Evolutionary conservation across 2,113 vertebrate species (phyloP).

Genomic region (Xiphorhynchus elegans): DNA sequence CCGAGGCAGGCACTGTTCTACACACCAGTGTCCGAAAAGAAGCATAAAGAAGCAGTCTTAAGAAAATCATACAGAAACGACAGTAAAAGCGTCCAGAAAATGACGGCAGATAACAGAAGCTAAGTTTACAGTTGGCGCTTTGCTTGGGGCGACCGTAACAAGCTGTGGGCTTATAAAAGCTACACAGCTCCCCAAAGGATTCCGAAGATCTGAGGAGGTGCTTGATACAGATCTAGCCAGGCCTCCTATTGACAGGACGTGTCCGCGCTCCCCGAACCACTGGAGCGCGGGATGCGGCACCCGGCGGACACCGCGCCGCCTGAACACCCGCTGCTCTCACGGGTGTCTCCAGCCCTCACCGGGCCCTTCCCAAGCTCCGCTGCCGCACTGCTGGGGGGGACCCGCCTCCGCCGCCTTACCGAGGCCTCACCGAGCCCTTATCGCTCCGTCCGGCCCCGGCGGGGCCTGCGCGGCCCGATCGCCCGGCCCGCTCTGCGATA

Average conservation of each 20-base stretch:
- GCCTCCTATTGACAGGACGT: rapidly evolving
- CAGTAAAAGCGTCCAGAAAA: not conserved
- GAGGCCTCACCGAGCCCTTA: not conserved
- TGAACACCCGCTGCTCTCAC: not conserved
- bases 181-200: not conserved
- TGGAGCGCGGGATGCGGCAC: rapidly evolving
- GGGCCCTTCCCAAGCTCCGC: not conserved
- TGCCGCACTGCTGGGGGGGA: not conserved
- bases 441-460: not conserved
- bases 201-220: too few relatives aligned
- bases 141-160: not conserved
- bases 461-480: not conserved
- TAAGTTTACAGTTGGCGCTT: not conserved
- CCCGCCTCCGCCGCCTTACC: too few relatives aligned
- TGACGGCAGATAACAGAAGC: not conserved
- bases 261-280: not conserved
- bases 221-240: not conserved
- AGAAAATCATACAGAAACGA: not conserved
- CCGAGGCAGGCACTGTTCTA: not conserved
- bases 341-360: not conserved
- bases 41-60: not conserved
- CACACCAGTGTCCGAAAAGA: not conserved
- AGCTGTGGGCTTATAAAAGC: not conserved
- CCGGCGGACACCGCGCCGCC: too few relatives aligned
- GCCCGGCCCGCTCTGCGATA: not conserved